phyloP scores from a whole-genome alignment of 1,140 invertebrate genomes.

The Lutraria rhynchaena region DNA sequence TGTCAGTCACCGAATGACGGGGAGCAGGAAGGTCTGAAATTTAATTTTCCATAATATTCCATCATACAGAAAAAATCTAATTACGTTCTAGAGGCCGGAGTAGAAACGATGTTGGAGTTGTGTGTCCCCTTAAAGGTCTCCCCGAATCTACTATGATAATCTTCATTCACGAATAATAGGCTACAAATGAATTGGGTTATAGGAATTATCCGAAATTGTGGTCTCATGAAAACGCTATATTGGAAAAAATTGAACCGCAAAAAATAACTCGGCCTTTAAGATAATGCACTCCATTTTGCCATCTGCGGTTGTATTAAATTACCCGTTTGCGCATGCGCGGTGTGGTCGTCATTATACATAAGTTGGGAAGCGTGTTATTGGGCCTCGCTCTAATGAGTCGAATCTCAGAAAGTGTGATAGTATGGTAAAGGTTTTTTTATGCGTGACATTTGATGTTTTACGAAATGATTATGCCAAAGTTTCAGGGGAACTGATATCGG shows the following conservation, averaged over 20 bases:
- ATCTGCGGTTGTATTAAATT: slow-evolving; percentile 60
- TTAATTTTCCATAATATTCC: slow-evolving; percentile 62
- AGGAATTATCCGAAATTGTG: slow-evolving; percentile 55
- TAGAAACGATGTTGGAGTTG: slow-evolving; percentile 44
- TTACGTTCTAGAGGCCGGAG: slow-evolving; percentile 30
- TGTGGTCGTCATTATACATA: background rate
- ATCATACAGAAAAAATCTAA: slow-evolving; percentile 60
- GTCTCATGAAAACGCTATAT: slow-evolving; percentile 53
- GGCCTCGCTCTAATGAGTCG: background rate
- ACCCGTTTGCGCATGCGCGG: slow-evolving; percentile 46
- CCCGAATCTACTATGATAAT: slow-evolving; percentile 36
- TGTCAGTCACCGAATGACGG: slow-evolving; percentile 52
- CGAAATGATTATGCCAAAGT: too few relatives aligned
- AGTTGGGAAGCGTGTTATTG: background rate
- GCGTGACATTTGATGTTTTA: too few relatives aligned
- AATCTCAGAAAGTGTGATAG: slow-evolving; percentile 2
- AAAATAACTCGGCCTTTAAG: slow-evolving; percentile 39
- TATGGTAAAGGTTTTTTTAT: too few relatives aligned
- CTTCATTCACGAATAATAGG: slow-evolving; percentile 57
- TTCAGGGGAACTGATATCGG: too few relatives aligned
- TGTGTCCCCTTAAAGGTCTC: slow-evolving; percentile 47
- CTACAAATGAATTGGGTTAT: slow-evolving; percentile 60
- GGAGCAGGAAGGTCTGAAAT: slow-evolving; percentile 59
- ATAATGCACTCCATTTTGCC: slow-evolving; percentile 55
- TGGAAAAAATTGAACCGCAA: slow-evolving; percentile 48